phyloP scores from a whole-genome alignment of 2,797 vertebrate species.

The Rhincodon typus region DNA sequence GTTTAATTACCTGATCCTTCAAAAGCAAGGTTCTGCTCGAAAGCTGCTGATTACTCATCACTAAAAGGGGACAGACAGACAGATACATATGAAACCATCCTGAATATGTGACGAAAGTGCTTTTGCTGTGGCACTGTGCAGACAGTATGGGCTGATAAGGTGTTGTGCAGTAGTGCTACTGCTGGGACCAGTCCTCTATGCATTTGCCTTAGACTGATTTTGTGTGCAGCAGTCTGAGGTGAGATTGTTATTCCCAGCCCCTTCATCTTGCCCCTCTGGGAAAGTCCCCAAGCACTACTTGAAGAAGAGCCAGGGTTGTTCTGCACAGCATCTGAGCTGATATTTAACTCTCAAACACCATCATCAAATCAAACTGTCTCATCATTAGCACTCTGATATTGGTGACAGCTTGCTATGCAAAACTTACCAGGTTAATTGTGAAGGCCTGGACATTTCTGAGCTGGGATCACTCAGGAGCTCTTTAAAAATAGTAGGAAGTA shows the following conservation, averaged over 20 bases:
- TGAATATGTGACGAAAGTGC: not conserved
- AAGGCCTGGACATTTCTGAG: too few species aligned
- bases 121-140: too few species aligned
- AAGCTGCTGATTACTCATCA: not conserved
- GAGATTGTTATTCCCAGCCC: not conserved
- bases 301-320: not conserved
- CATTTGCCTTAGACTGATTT: not conserved
- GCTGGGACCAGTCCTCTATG: not conserved
- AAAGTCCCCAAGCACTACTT: too few species aligned
- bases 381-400: not conserved
- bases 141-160: not conserved
- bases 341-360: not conserved
- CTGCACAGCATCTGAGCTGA: not conserved
- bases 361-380: not conserved
- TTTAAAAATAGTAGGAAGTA: too few species aligned
- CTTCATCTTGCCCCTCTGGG: too few species aligned
- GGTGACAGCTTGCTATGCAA: not conserved
- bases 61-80: not conserved
- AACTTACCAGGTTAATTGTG: not conserved
- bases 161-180: not conserved
- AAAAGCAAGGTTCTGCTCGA: not conserved
- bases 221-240: not conserved
- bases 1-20: not conserved
- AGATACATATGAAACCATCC: not conserved
- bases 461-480: too few species aligned